Evolutionary conservation across 2,113 vertebrate species (phyloP).

Genomic region (Caracal caracal): DNA sequence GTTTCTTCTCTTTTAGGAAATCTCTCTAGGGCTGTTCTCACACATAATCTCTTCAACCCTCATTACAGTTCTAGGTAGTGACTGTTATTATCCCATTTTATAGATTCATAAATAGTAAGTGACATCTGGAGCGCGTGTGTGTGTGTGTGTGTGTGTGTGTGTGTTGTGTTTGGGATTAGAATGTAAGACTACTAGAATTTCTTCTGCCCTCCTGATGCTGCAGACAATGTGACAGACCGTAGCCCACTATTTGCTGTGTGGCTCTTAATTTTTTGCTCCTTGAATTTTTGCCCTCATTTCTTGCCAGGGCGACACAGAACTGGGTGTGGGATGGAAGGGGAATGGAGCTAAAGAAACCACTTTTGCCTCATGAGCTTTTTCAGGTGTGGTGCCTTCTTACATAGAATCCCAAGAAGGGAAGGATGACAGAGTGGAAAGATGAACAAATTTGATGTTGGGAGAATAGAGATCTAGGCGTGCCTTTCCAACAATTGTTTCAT

Average conservation of each 20-base stretch:
- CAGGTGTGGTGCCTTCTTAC: neutral
- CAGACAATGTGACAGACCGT: neutral
- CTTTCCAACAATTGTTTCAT: neutral
- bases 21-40: neutral
- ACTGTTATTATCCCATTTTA: neutral
- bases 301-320: neutral
- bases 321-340: neutral
- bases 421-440: fast-evolving
- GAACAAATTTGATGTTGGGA: neutral
- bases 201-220: neutral
- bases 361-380: neutral
- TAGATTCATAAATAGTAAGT: neutral
- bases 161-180: neutral
- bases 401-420: neutral
- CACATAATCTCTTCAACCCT: neutral
- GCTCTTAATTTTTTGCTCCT: neutral
- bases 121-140: neutral
- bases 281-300: neutral
- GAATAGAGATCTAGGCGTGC: neutral
- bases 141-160: neutral
- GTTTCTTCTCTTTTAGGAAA: neutral
- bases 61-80: neutral
- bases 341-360: neutral
- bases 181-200: neutral
- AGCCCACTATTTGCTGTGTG: neutral